phyloP scores from a whole-genome alignment of 2,888 invertebrate species.

The Macrosoma leucophasiata region DNA sequence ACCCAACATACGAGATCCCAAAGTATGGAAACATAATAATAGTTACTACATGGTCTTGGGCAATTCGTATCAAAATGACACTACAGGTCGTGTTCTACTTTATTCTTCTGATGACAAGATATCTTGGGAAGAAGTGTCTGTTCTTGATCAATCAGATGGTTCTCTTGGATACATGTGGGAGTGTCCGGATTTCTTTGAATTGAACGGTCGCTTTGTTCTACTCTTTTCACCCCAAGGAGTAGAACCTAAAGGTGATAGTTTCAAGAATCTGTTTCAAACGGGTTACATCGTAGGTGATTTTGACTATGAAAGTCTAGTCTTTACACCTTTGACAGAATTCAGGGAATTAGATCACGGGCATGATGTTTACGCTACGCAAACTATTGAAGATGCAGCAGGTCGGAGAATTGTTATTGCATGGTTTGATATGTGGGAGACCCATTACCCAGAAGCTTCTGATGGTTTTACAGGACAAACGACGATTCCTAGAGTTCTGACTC shows the following conservation, averaged over 20 bases:
- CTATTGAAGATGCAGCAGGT: slow-evolving; percentile 24
- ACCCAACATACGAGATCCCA: slow-evolving; percentile 35
- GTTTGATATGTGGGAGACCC: slow-evolving; percentile 32
- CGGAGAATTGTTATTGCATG: slow-evolving; percentile 29
- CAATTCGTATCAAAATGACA: slow-evolving; percentile 10
- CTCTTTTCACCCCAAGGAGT: slow-evolving; percentile 31
- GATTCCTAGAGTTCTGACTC: slow-evolving; percentile 25
- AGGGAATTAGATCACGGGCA: slow-evolving; percentile 25
- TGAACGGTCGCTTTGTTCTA: slow-evolving; percentile 31
- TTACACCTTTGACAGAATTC: slow-evolving; percentile 18
- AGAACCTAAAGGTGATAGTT: slow-evolving; percentile 25
- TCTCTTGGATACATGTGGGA: slow-evolving; percentile 32
- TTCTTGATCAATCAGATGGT: slow-evolving; percentile 23
- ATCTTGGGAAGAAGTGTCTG: slow-evolving; percentile 19
- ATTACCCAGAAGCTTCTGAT: slow-evolving; percentile 22
- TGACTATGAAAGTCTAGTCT: slow-evolving; percentile 24
- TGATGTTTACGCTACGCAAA: slow-evolving; percentile 33
- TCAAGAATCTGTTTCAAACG: slow-evolving; percentile 20
- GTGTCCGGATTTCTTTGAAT: slow-evolving; percentile 35
- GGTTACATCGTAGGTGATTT: slow-evolving; percentile 32
- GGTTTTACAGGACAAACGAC: slow-evolving; percentile 31
- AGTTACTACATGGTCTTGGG: slow-evolving; percentile 30
- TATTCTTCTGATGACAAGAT: slow-evolving; percentile 27
- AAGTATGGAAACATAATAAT: slow-evolving; percentile 28
- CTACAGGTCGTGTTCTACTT: slow-evolving; percentile 26